Percentiles rank a stretch among this genome's conserved stretches.
Conservation (phyloP, 2,888 invertebrate species). For the Neria commutata region DNA sequence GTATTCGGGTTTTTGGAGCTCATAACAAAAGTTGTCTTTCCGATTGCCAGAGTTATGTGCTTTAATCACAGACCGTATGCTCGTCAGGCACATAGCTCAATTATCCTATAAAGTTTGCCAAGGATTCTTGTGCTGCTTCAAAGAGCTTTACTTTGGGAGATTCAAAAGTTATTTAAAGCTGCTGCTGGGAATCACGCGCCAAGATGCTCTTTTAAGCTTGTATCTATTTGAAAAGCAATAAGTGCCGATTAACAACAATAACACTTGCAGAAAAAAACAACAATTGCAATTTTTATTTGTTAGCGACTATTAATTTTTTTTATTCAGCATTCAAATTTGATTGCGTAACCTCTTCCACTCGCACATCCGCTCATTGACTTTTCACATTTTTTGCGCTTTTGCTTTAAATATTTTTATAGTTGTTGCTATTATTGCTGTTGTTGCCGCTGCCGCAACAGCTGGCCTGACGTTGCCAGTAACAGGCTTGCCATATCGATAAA, state of each 20-base stretch:
- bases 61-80: too few species aligned
- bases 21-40: too few species aligned
- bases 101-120: too few species aligned
- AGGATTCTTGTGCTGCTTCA: too few species aligned
- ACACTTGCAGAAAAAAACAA: not conserved
- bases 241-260: not conserved
- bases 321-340: not conserved
- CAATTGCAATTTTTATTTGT: not conserved
- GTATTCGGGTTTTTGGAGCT: too few species aligned
- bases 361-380: constrained; percentile 1
- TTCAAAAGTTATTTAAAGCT: too few species aligned
- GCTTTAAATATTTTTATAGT: not conserved
- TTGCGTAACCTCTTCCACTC: not conserved
- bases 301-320: not conserved
- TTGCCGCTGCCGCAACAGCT: not conserved
- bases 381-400: not conserved
- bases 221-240: too few species aligned
- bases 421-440: not conserved
- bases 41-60: too few species aligned
- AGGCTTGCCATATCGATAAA: not conserved
- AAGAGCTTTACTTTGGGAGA: too few species aligned
- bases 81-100: too few species aligned
- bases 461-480: not conserved
- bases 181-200: too few species aligned
- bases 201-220: too few species aligned